phyloP scores from a whole-genome alignment of 1,140 invertebrate genomes.

The Spodoptera frugiperda region DNA sequence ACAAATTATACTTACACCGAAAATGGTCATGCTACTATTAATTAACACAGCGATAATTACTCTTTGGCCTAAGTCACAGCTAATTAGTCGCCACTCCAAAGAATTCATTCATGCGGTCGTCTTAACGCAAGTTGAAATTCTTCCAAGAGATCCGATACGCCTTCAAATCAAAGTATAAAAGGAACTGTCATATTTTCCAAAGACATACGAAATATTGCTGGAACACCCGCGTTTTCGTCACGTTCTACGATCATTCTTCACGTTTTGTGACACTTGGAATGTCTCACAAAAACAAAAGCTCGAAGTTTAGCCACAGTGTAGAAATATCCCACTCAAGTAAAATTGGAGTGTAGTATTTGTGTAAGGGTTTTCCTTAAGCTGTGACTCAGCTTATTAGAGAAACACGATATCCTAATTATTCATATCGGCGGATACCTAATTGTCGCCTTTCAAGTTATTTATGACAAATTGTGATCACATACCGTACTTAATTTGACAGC shows the following conservation, averaged over 20 bases:
- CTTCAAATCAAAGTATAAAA: constrained; percentile 46
- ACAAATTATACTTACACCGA: constrained; percentile 8
- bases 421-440: constrained; percentile 34
- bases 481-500: not conserved
- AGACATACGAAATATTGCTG: constrained; percentile 44
- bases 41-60: constrained; percentile 37
- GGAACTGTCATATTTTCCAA: constrained; percentile 48
- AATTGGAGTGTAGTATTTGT: not conserved
- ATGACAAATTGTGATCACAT: constrained; percentile 25
- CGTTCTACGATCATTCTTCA: constrained; percentile 52
- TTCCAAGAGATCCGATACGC: constrained; percentile 20
- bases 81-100: constrained; percentile 9
- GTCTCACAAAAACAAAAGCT: constrained; percentile 49
- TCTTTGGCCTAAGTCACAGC: not conserved
- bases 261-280: constrained; percentile 43
- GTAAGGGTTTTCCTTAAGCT: constrained; percentile 1
- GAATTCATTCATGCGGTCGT: not conserved
- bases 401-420: constrained; percentile 28
- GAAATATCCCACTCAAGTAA: not conserved
- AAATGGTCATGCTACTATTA: constrained; percentile 24
- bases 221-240: constrained; percentile 45
- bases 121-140: not conserved
- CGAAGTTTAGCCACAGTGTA: constrained; percentile 7
- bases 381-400: not conserved
- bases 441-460: not conserved